These are phyloP conservation scores for Zelleria hepariella DNA, from an alignment of 2,888 invertebrate species.

Conservation along the genomic window DNA sequence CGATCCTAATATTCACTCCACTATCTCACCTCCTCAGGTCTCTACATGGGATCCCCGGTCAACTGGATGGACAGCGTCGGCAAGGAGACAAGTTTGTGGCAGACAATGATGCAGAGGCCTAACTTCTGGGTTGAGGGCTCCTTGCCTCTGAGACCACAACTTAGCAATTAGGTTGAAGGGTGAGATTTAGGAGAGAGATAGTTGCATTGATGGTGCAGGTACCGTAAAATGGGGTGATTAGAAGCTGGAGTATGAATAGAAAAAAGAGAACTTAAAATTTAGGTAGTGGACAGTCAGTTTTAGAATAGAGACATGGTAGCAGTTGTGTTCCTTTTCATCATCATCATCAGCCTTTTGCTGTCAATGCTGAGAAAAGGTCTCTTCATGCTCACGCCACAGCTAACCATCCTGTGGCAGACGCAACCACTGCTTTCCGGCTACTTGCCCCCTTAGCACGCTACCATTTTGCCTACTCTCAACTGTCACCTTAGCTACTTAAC, in stretches of 20 bases:
- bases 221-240: neutral
- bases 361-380: no score
- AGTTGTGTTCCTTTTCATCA: neutral
- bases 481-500: no score
- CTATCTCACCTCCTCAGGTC: conserved; percentile 82
- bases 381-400: no score
- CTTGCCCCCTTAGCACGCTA: no score
- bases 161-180: conserved; percentile 42
- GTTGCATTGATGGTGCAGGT: neutral
- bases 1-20: no score
- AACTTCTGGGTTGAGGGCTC: conserved; percentile 99
- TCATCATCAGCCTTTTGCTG: neutral
- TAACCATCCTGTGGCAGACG: no score
- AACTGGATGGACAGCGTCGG: conserved; percentile 98
- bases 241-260: neutral
- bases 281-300: neutral
- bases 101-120: conserved; percentile 92
- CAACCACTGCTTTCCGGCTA: no score
- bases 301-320: neutral
- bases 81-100: conserved; percentile 92
- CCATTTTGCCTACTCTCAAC: no score
- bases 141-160: conserved; percentile 84
- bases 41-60: conserved; percentile 85
- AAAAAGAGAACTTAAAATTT: neutral
- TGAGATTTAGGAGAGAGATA: neutral